Conservation (phyloP, 2,797 vertebrate genomes). For the Gephyroberyx darwinii region DNA sequence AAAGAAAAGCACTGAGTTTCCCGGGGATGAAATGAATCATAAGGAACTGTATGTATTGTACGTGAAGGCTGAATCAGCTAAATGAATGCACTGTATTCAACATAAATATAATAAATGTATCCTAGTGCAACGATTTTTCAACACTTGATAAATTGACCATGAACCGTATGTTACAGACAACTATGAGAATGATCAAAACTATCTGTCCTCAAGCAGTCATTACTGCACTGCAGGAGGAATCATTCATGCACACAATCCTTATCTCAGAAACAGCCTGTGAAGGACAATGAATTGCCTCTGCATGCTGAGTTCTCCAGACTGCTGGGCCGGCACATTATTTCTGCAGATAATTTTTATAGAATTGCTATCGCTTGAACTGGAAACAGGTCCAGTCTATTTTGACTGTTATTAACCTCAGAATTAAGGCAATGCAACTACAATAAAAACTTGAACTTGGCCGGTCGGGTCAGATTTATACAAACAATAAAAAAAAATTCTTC, state of each 20-base stretch:
- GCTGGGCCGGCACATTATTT: background rate
- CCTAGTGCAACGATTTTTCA: constrained; percentile 1
- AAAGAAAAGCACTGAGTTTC: too few species aligned
- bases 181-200: background rate
- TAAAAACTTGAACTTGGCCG: background rate
- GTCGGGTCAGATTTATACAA: background rate
- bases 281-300: background rate
- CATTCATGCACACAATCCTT: background rate
- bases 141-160: constrained; percentile 30
- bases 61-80: background rate
- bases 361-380: background rate
- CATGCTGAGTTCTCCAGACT: background rate
- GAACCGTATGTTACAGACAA: background rate
- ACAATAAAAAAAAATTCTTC: background rate
- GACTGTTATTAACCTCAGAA: background rate
- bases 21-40: background rate
- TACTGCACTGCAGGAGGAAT: background rate
- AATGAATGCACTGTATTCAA: background rate
- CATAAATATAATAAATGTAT: too few species aligned
- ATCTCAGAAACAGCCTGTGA: background rate
- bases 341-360: background rate
- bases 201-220: background rate
- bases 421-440: background rate
- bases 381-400: background rate
- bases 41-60: background rate